A percentile compares a stretch with the other conserved stretches of the same genome.
Conservation (phyloP, 2,888 invertebrate species). For the Philereme vetulata region DNA sequence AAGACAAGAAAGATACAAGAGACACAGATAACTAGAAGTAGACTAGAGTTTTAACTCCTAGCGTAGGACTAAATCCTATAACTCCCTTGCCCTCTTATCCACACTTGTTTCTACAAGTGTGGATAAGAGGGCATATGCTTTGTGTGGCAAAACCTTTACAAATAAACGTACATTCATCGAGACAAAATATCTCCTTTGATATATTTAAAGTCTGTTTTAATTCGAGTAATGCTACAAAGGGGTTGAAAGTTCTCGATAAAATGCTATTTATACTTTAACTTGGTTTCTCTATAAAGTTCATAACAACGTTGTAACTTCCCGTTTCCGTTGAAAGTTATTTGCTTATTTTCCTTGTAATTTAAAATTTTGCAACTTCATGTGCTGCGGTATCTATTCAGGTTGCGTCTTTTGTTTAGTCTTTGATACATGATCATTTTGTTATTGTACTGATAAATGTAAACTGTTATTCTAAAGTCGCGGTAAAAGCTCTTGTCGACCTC, state of each 20-base stretch:
- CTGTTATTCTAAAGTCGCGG: too few relatives aligned
- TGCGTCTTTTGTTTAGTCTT: constrained; percentile 43
- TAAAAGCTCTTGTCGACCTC: too few relatives aligned
- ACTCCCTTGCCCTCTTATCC: too few relatives aligned
- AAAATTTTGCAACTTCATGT: constrained; percentile 67
- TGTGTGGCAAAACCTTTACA: background rate
- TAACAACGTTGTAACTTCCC: constrained; percentile 65
- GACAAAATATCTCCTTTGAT: constrained; percentile 34
- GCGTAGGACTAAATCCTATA: too few relatives aligned
- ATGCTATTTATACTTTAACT: constrained; percentile 60
- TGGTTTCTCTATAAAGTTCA: constrained; percentile 62
- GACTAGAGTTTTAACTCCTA: too few relatives aligned
- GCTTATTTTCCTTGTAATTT: constrained; percentile 75
- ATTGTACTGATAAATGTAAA: too few relatives aligned
- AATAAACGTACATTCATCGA: constrained; percentile 22
- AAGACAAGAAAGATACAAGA: too few relatives aligned
- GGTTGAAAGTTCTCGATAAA: constrained; percentile 42
- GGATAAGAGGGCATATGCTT: too few relatives aligned
- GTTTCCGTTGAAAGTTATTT: constrained; percentile 54
- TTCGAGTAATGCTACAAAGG: constrained; percentile 36
- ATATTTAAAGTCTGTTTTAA: constrained; percentile 36
- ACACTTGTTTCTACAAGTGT: too few relatives aligned
- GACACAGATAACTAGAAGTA: too few relatives aligned
- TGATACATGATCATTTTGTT: constrained; percentile 27
- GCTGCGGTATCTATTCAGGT: constrained; percentile 51